Percentiles rank a stretch among this genome's conserved stretches.
These are phyloP conservation scores for Sycophaga agraensis DNA, from an alignment of 1,140 invertebrate species.

Conservation along the genomic window DNA sequence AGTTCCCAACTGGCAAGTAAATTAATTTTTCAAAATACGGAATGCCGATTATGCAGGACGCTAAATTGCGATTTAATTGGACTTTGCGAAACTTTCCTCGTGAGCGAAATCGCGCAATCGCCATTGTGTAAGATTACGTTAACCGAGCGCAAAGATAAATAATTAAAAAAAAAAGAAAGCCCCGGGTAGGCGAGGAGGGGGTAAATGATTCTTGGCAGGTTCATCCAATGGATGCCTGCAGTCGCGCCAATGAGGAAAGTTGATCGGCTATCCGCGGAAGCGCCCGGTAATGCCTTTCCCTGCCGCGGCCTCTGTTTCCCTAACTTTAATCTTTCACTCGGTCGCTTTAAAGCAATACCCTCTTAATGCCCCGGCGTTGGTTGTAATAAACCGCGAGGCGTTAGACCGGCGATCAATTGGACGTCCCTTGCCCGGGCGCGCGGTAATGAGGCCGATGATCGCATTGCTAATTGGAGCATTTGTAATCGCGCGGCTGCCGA, in stretches of 20 bases:
- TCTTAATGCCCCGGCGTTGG: too few relatives aligned
- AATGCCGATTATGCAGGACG: too few relatives aligned
- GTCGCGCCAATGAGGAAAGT: conserved; percentile 36
- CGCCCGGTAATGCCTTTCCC: conserved; percentile 50
- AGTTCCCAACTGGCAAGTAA: too few relatives aligned
- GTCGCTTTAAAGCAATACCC: neutral
- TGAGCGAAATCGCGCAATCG: too few relatives aligned
- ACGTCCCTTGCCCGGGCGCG: too few relatives aligned
- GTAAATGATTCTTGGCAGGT: conserved; percentile 46
- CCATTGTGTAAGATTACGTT: neutral
- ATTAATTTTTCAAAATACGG: too few relatives aligned
- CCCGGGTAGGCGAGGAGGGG: too few relatives aligned
- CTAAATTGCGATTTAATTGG: neutral
- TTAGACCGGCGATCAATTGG: too few relatives aligned
- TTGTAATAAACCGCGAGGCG: too few relatives aligned
- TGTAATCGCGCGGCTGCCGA: too few relatives aligned
- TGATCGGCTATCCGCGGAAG: conserved; percentile 46
- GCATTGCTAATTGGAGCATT: too few relatives aligned
- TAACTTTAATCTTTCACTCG: conserved; percentile 29
- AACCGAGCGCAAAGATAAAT: conserved; percentile 33
- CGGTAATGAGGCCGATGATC: too few relatives aligned
- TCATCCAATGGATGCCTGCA: conserved; percentile 31
- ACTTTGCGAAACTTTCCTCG: neutral
- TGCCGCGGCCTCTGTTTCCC: conserved; percentile 47
- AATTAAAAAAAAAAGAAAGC: conserved; percentile 37